Conservation (phyloP, 1,140 invertebrate genomes). For the Probaryconus sp. region DNA sequence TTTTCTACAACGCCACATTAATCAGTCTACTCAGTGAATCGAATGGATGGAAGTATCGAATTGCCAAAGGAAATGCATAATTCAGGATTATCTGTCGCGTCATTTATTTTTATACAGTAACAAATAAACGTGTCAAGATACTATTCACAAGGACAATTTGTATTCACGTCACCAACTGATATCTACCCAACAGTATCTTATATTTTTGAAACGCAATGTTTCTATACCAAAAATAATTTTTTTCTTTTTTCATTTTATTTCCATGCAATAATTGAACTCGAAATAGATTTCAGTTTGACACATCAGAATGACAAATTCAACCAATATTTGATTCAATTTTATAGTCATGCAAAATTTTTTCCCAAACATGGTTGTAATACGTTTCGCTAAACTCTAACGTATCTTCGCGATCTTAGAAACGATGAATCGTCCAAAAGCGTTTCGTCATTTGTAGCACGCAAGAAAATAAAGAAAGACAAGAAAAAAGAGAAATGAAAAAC, state of each 20-base stretch:
- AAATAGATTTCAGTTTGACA: too few species aligned
- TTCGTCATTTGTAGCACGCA: constrained; percentile 31
- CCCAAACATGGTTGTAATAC: too few species aligned
- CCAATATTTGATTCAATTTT: too few species aligned
- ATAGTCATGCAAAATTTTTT: too few species aligned
- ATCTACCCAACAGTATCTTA: too few species aligned
- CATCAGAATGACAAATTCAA: too few species aligned
- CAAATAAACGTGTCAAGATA: constrained; percentile 26
- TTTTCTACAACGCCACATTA: constrained; percentile 29
- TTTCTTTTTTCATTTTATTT: too few species aligned
- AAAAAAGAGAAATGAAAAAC: too few species aligned
- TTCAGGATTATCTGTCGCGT: constrained; percentile 44
- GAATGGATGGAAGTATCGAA: constrained; percentile 38
- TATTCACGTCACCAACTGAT: too few species aligned
- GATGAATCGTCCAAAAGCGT: constrained; percentile 23
- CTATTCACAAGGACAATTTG: constrained; percentile 26
- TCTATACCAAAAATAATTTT: too few species aligned
- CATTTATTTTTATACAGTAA: constrained; percentile 43
- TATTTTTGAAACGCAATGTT: too few species aligned
- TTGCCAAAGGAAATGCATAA: constrained; percentile 40
- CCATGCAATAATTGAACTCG: too few species aligned
- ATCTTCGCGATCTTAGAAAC: constrained; percentile 22
- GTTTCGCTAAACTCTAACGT: constrained; percentile 7
- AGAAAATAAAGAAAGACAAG: constrained; percentile 39
- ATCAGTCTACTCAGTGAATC: constrained; percentile 31